Evolutionary conservation across 1,140 invertebrate species (phyloP).

Genomic region (Drosophila lacertosa): DNA sequence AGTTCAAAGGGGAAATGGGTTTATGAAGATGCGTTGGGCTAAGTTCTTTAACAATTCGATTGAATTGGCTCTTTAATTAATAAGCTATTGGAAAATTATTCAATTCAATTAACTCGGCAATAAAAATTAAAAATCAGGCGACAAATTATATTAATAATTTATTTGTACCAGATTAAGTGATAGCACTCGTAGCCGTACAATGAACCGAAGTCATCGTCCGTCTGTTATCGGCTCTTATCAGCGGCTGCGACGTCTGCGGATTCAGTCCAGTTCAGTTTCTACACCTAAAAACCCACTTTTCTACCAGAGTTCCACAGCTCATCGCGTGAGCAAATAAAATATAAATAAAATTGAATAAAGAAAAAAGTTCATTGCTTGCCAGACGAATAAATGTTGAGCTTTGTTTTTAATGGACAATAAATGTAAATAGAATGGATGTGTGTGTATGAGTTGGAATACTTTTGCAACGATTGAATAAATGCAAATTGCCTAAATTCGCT

Average conservation of each 20-base stretch:
- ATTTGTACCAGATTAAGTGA: background rate
- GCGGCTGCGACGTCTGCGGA: background rate
- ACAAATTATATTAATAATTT: background rate
- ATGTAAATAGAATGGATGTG: conserved; percentile 44
- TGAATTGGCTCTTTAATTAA: no score
- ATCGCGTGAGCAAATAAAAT: no score
- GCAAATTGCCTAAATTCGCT: conserved; percentile 71
- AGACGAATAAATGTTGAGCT: conserved; percentile 5
- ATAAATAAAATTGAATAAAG: no score
- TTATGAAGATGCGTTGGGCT: no score
- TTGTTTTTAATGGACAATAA: conserved; percentile 43
- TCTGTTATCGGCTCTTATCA: conserved; percentile 7
- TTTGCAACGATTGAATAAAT: conserved; percentile 31
- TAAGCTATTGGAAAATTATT: no score
- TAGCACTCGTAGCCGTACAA: background rate
- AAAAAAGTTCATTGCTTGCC: conserved; percentile 15
- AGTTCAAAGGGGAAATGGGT: no score
- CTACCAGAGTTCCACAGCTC: no score
- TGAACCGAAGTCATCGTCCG: conserved; percentile 1
- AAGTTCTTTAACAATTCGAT: no score
- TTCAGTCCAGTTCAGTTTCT: background rate
- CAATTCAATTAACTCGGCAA: conserved; percentile 3
- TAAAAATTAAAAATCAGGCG: background rate
- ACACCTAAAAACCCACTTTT: conserved; percentile 51
- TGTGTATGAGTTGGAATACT: conserved; percentile 44